phyloP scores from a whole-genome alignment of 2,113 vertebrate species.

The Odobenus rosmarus region DNA sequence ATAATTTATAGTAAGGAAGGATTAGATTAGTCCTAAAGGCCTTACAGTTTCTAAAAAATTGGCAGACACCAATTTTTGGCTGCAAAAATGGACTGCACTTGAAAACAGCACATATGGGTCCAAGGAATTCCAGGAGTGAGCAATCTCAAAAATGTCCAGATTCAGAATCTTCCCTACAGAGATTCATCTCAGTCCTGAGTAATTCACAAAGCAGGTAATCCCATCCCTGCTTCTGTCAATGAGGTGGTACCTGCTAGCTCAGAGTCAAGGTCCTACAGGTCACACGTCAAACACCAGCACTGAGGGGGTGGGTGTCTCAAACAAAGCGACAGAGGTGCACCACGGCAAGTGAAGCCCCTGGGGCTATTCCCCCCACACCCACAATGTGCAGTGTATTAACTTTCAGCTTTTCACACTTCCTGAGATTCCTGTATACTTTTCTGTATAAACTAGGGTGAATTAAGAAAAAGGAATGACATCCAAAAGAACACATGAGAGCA shows the following conservation, averaged over 20 bases:
- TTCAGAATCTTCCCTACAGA: not conserved
- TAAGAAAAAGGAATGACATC: not conserved
- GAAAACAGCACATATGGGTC: not conserved
- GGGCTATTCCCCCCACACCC: not conserved
- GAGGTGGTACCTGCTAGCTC: not conserved
- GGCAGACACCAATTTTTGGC: not conserved
- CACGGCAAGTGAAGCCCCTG: not conserved
- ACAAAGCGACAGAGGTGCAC: not conserved
- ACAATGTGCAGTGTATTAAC: not conserved
- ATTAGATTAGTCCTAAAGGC: not conserved
- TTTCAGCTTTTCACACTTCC: not conserved
- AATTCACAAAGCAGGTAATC: not conserved
- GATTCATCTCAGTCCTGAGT: not conserved
- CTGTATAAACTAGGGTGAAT: not conserved
- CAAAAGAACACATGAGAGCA: not conserved
- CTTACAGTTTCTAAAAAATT: constrained; percentile 31
- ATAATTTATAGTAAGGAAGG: not conserved
- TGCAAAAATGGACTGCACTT: not conserved
- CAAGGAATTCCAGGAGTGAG: constrained; percentile 8
- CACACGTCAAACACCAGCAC: not conserved
- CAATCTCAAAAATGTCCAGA: constrained; percentile 13
- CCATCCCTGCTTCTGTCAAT: not conserved
- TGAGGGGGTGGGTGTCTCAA: not conserved
- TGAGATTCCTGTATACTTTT: not conserved
- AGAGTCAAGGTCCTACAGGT: not conserved